phyloP scores from a whole-genome alignment of 2,888 invertebrate genomes.

The Serripes groenlandicus region DNA sequence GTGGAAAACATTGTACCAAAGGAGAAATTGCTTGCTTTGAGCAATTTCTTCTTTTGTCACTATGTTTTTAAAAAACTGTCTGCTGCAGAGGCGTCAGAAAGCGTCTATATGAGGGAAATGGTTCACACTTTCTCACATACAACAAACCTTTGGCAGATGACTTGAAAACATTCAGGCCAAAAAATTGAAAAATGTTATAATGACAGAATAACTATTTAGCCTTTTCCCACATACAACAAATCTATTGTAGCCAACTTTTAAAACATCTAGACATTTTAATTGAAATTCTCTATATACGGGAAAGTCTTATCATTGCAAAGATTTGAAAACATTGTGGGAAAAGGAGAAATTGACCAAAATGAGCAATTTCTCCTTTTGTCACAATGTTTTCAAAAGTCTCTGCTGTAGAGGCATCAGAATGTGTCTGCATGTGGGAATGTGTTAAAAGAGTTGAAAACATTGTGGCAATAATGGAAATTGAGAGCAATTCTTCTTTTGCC shows the following conservation, averaged over 20 bases:
- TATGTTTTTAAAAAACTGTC: neutral
- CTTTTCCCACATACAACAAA: too few relatives aligned
- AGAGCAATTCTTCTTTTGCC: neutral
- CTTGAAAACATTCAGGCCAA: too few relatives aligned
- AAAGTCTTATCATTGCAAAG: too few relatives aligned
- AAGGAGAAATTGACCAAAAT: neutral
- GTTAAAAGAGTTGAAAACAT: neutral
- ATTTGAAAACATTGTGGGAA: neutral
- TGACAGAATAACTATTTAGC: too few relatives aligned
- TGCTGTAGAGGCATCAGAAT: neutral
- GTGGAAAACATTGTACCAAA: neutral
- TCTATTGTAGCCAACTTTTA: too few relatives aligned
- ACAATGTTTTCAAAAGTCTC: neutral
- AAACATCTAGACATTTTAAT: too few relatives aligned
- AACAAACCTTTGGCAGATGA: too few relatives aligned
- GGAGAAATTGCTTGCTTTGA: neutral
- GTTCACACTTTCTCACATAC: neutral
- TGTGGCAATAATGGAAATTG: neutral
- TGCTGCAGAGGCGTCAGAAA: neutral
- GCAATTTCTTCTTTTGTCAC: neutral
- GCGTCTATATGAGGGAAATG: neutral
- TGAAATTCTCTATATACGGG: too few relatives aligned
- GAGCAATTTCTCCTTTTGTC: neutral
- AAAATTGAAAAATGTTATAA: too few relatives aligned
- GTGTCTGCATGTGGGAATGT: neutral